These are phyloP conservation scores for Leucophenga varia DNA, from an alignment of 1,140 invertebrate genomes.

Conservation along the genomic window DNA sequence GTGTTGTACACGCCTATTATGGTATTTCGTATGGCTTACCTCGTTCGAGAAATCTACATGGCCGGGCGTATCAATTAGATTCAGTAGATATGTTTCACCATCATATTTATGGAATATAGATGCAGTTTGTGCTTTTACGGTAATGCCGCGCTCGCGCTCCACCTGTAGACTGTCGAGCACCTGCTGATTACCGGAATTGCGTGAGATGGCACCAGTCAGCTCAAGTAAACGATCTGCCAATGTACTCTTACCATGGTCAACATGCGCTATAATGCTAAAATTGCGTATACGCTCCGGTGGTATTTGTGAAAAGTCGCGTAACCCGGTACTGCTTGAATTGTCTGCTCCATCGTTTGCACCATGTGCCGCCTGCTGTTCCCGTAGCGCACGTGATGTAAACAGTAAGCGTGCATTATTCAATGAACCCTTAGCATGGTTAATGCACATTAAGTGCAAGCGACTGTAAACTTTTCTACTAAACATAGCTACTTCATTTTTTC, in stretches of 20 bases:
- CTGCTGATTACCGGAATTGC: slow-evolving; percentile 71
- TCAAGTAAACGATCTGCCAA: slow-evolving; percentile 90
- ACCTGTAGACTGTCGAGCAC: slow-evolving; percentile 63
- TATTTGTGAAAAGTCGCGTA: slow-evolving; percentile 26
- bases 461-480: no score
- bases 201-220: slow-evolving; percentile 80
- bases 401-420: no score
- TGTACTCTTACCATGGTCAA: slow-evolving; percentile 98
- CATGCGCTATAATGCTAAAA: slow-evolving; percentile 96
- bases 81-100: slow-evolving; percentile 77
- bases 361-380: no score
- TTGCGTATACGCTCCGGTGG: slow-evolving; percentile 80
- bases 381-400: no score
- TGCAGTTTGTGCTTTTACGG: slow-evolving; percentile 96
- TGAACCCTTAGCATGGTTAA: no score
- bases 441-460: no score
- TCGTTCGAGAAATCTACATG: slow-evolving; percentile 99
- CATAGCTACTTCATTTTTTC: no score
- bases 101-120: slow-evolving; percentile 79
- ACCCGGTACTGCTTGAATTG: no score
- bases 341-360: no score
- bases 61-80: slow-evolving; percentile 97
- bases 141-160: slow-evolving; percentile 94
- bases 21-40: slow-evolving; percentile 61
- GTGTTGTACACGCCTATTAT: background rate